Evolutionary conservation across 2,797 vertebrate genomes (phyloP).

Genomic region (Phalanger gymnotis): DNA sequence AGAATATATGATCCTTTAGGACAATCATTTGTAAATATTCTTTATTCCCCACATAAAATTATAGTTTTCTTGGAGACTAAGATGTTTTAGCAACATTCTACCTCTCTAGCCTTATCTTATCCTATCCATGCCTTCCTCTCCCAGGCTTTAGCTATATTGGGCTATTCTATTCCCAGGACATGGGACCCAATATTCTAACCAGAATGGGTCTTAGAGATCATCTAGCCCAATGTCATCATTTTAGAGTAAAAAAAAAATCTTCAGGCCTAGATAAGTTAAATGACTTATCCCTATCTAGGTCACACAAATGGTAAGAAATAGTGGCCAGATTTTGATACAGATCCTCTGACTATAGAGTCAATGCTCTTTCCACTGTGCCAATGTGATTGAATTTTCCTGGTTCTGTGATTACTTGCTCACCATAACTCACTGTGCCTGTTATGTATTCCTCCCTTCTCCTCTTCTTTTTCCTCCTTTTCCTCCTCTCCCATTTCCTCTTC

Average conservation of each 20-base stretch:
- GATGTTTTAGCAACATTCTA: neutral
- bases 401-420: neutral
- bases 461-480: neutral
- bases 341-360: neutral
- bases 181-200: neutral
- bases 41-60: neutral
- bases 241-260: neutral
- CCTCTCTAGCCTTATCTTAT: neutral
- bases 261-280: neutral
- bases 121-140: neutral
- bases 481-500: too few species aligned
- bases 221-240: neutral
- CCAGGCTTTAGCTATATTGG: neutral
- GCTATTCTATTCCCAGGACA: neutral
- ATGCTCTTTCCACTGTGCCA: neutral
- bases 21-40: neutral
- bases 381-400: neutral
- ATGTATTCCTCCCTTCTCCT: neutral
- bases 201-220: neutral
- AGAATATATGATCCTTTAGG: neutral
- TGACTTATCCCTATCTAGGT: neutral
- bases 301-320: neutral
- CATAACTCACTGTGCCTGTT: neutral
- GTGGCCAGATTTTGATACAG: neutral
- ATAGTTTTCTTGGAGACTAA: neutral